Percentiles rank a stretch among this genome's conserved stretches.
Evolutionary conservation across 1,140 invertebrate genomes (phyloP).

Genomic region (Bactericera cockerelli): DNA sequence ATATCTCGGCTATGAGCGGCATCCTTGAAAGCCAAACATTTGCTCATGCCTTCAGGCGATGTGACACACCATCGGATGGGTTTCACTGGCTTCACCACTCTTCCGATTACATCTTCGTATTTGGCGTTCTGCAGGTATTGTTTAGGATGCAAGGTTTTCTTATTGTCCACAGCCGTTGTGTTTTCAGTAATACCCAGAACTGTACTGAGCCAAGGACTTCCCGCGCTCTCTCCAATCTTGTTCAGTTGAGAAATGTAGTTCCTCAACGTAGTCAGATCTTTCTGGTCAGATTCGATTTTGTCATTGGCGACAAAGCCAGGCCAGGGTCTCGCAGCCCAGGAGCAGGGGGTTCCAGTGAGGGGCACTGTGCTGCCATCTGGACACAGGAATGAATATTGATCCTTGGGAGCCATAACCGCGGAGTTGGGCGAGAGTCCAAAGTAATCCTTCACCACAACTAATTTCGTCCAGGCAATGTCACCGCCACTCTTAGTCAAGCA

Average conservation of each 20-base stretch:
- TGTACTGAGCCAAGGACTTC: conserved; percentile 37
- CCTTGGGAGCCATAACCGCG: conserved; percentile 32
- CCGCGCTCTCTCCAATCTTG: conserved; percentile 31
- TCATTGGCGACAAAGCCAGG: conserved; percentile 44
- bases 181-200: conserved; percentile 38
- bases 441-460: conserved; percentile 58
- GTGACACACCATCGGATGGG: conserved; percentile 47
- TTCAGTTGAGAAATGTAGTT: conserved; percentile 30
- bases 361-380: conserved; percentile 56
- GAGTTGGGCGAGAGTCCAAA: conserved; percentile 37
- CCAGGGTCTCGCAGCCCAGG: conserved; percentile 67
- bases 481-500: conserved; percentile 63
- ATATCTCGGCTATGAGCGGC: conserved; percentile 55
- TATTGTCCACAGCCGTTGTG: conserved; percentile 39
- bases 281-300: not conserved
- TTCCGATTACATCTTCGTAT: conserved; percentile 62
- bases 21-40: conserved; percentile 45
- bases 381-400: conserved; percentile 59
- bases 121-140: conserved; percentile 51
- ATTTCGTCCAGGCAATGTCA: conserved; percentile 69
- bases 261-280: conserved; percentile 14
- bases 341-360: conserved; percentile 47
- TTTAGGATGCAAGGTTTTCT: conserved; percentile 40
- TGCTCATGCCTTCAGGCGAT: conserved; percentile 38
- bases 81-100: conserved; percentile 37